Percentiles rank a stretch among this genome's conserved stretches.
Evolutionary conservation across 1,140 invertebrate species (phyloP).

Genomic region (Popillia japonica): DNA sequence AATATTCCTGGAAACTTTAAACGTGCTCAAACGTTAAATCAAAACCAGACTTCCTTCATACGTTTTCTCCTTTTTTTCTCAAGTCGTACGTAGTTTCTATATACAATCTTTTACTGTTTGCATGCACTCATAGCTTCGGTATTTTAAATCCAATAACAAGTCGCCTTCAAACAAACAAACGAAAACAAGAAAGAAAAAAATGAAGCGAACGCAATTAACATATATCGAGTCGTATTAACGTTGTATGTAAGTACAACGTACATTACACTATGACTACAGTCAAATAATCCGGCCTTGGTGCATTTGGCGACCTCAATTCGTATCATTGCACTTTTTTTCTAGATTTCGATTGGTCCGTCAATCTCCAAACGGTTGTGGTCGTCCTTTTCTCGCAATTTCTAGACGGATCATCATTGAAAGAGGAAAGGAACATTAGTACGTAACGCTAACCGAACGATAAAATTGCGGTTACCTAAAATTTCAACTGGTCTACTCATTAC

Average conservation of each 20-base stretch:
- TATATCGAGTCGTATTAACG: conserved; percentile 31
- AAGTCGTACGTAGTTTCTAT: neutral
- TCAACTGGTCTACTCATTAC: conserved; percentile 23
- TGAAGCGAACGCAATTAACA: conserved; percentile 35
- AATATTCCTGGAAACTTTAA: neutral
- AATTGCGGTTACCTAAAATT: conserved; percentile 16
- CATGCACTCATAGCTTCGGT: conserved; percentile 22
- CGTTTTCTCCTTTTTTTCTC: neutral
- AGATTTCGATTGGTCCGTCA: conserved; percentile 3
- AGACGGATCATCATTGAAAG: neutral
- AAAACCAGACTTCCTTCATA: conserved; percentile 21
- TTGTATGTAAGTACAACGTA: conserved; percentile 3
- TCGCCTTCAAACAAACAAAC: conserved; percentile 34
- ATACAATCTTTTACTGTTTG: neutral
- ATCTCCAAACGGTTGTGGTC: neutral
- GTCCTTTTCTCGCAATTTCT: conserved; percentile 1
- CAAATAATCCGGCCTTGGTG: conserved; percentile 38
- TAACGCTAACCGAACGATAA: neutral
- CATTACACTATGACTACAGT: conserved; percentile 27
- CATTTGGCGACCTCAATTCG: conserved; percentile 38
- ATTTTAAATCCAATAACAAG: conserved; percentile 35
- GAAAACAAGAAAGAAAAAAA: conserved; percentile 21
- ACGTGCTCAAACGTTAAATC: conserved; percentile 24
- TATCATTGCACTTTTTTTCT: conserved; percentile 38
- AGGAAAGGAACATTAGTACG: neutral